Base-by-base conservation (phyloP, 2,113 vertebrate genomes). In the Glaucidium brasilianum region DNA sequence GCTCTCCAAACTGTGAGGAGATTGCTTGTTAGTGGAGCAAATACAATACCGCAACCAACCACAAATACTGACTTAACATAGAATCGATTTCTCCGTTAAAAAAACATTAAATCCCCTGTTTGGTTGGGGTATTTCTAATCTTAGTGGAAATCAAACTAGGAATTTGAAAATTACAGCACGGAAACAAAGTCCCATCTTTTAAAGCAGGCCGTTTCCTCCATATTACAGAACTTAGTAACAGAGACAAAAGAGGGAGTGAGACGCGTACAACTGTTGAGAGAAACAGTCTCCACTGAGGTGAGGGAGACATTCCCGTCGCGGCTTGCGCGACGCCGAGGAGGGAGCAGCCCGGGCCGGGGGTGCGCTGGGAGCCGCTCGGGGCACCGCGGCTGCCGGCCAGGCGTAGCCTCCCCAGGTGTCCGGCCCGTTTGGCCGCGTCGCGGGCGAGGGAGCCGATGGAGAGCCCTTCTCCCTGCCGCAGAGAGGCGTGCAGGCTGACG, bases 391-490 rank as follows among this genome's bases (percentile, higher is more conserved):
- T 35, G 45, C 43, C 13, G 5, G 8, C 6, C 20, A 16, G 19
- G 37, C 8, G 1, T 1, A 32, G 34, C 10, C 4, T 3, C 5
- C 16, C 3, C 11, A 4, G 15, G 13, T 10, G 7, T 25, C 35
- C 12, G 15, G 27, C 15, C 32, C 16, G 4, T 41, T 58, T 6
- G 60, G 30, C 60, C 45, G 0, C 5, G 23, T 11, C 73, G 4
- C 7, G n/a, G 37, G 5, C 4, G n/a, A 5, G 18, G 29, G 35
- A 14, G 76, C 4, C 13, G 11, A 27, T 11, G 5, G 7, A 21
- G 12, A 25, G 34, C 9, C 12, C 9, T 20, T 25, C 11, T 27
- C 16, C 12, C 37, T 1, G 63, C 18, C 10, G 9, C 45, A 37
- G 14, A n/a, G 32, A 62, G 16, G n/a, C 34, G 0, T 53, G 18